These are phyloP conservation scores for Euplagia quadripunctaria DNA, from an alignment of 2,888 invertebrate species.

Conservation along the genomic window DNA sequence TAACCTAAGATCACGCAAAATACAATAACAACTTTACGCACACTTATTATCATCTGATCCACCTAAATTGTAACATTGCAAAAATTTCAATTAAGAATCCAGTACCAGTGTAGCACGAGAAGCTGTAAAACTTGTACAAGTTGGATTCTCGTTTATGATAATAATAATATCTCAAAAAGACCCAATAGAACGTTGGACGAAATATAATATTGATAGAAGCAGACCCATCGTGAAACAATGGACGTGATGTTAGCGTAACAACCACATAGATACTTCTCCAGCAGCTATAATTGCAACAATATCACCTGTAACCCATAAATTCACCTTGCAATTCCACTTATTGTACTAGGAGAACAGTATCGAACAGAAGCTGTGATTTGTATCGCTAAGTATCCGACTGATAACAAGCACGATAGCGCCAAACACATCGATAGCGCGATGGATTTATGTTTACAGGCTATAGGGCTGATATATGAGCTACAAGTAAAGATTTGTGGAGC, in stretches of 20 bases:
- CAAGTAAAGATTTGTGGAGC: slow-evolving; percentile 1
- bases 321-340: slow-evolving; percentile 37
- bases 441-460: slow-evolving; percentile 40
- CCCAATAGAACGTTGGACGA: background rate
- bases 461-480: slow-evolving; percentile 29
- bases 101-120: background rate
- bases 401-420: slow-evolving; percentile 49
- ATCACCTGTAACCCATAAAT: slow-evolving; percentile 35
- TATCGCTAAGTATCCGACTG: slow-evolving; percentile 51
- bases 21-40: too few relatives aligned
- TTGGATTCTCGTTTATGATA: background rate
- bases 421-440: slow-evolving; percentile 50
- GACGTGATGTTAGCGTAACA: background rate
- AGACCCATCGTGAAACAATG: background rate
- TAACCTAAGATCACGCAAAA: too few relatives aligned
- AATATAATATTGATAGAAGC: background rate
- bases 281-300: slow-evolving; percentile 20
- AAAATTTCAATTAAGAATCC: background rate
- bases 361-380: slow-evolving; percentile 55
- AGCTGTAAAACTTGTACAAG: too few relatives aligned
- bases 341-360: slow-evolving; percentile 36
- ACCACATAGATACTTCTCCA: slow-evolving; percentile 4
- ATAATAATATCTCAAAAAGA: background rate
- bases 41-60: background rate
- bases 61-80: background rate